Percentiles rank a stretch among this genome's conserved stretches.
Conservation (phyloP, 2,888 invertebrate genomes). For the Ichneumoninae sp. region DNA sequence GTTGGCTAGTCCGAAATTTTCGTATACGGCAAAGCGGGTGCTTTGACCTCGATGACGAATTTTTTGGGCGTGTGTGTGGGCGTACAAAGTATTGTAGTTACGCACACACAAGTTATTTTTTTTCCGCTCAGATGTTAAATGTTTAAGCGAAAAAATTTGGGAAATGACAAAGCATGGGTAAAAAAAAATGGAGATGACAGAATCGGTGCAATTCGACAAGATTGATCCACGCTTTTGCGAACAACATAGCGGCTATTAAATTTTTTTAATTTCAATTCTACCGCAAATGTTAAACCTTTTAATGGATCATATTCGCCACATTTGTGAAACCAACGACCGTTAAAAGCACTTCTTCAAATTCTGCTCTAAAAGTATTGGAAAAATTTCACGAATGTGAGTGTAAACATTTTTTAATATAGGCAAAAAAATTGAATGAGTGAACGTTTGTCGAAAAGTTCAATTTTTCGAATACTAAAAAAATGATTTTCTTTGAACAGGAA, state of each 20-base stretch:
- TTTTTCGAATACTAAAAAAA: neutral
- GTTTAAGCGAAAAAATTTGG: conserved; percentile 8
- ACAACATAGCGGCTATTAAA: neutral
- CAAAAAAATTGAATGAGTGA: neutral
- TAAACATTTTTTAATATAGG: neutral
- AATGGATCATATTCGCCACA: no score
- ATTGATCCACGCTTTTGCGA: no score
- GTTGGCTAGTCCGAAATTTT: neutral
- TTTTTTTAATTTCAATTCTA: neutral
- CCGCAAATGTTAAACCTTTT: no score
- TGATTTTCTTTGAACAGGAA: neutral
- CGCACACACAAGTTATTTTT: neutral
- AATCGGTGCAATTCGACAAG: neutral
- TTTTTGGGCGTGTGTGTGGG: conserved; percentile 26
- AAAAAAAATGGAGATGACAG: conserved; percentile 16
- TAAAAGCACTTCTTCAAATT: no score
- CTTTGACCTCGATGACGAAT: conserved; percentile 57
- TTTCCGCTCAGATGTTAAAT: conserved; percentile 14
- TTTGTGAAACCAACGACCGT: no score
- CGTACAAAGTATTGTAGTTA: conserved; percentile 3
- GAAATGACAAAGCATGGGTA: neutral
- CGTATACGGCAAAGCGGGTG: conserved; percentile 42
- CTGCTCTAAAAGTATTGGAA: neutral
- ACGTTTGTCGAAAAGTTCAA: neutral
- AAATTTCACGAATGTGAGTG: neutral